Evolutionary conservation across 2,113 vertebrate species (phyloP), one percentile per base, ranked within the genome.

Genomic region (Acanthochromis polyacanthus): DNA sequence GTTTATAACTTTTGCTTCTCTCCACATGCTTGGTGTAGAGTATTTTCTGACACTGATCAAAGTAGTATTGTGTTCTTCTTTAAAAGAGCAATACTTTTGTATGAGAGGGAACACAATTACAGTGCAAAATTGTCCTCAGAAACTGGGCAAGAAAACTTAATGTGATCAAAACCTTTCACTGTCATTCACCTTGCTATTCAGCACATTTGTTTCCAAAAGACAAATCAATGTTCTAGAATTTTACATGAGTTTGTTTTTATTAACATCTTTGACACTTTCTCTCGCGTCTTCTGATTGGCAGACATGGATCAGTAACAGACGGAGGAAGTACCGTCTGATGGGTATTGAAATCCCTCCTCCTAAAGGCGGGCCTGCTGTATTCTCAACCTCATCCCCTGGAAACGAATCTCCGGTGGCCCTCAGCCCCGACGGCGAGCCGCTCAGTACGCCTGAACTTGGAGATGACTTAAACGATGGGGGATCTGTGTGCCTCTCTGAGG

Each of bases 261-360:
- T 15, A 14, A 15, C 40, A 43, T 43, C 40, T 43, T 15, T 43
- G 12, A 43, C 30, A 58, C 32, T 36, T 36, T 63, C 25, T 66
- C 17, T 72, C 61, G 5, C 52, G 20, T 52, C 50, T 51, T 71
- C 60, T 61, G n/a, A 38, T 64, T 62, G 57, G 25, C 95, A 99
- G 98, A 99, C 98, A 53, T 99, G 98, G 98, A 99, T 99, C 90
- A 98, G 98, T 87, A 99, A 99, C 95, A 95, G 97, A 88, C 96
- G 98, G 91, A 95, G 98, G 87, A 99, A 99, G 94, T 99, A 97
- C 79, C 97, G 98, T 80, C 95, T 99, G 88, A 98, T 99, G 97
- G 97, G 97, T 74, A 99, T 99, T 90, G 97, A 99, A 92, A 97
- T 98, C 81, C 98, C 97, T 62, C 96, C 97, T 75, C 97, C 97